A percentile compares a stretch with the other conserved stretches of the same genome.
phyloP scores from a whole-genome alignment of 2,888 invertebrate genomes.

The Eristalis intricaria region DNA sequence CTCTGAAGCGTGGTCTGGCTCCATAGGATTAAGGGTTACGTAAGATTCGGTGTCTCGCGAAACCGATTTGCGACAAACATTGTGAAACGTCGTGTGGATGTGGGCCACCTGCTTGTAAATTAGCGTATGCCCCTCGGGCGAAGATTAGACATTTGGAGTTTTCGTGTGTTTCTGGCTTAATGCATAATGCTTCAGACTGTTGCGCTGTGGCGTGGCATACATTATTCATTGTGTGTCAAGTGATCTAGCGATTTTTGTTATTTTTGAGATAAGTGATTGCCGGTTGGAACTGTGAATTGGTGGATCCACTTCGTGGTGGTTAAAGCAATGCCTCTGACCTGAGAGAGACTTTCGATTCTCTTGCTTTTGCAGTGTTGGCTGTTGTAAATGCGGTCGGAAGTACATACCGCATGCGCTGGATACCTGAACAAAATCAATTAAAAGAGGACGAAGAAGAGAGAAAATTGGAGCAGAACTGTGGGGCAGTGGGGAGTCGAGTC shows the following conservation, averaged over 20 bases:
- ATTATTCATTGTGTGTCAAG: not conserved
- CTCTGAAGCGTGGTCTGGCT: not conserved
- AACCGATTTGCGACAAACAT: not conserved
- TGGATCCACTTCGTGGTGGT: not conserved
- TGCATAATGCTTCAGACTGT: not conserved
- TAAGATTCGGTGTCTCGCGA: not conserved
- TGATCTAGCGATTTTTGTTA: not conserved
- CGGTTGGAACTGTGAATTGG: not conserved
- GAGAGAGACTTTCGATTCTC: not conserved
- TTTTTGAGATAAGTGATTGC: not conserved
- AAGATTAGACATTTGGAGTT: not conserved
- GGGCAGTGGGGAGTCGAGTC: too few relatives aligned
- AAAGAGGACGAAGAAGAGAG: too few relatives aligned
- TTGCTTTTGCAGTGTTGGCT: not conserved
- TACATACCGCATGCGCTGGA: too few relatives aligned
- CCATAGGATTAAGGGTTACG: not conserved
- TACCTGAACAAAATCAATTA: too few relatives aligned
- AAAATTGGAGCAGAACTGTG: too few relatives aligned
- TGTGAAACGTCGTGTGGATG: not conserved
- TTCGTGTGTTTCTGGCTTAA: not conserved
- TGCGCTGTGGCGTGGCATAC: not conserved
- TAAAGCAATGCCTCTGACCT: not conserved
- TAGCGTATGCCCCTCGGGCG: not conserved
- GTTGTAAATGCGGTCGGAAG: too few relatives aligned
- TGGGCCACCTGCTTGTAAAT: slow-evolving; percentile 2